Base-by-base conservation (phyloP, 2,113 vertebrate genomes). In the Corvus moneduloides region DNA sequence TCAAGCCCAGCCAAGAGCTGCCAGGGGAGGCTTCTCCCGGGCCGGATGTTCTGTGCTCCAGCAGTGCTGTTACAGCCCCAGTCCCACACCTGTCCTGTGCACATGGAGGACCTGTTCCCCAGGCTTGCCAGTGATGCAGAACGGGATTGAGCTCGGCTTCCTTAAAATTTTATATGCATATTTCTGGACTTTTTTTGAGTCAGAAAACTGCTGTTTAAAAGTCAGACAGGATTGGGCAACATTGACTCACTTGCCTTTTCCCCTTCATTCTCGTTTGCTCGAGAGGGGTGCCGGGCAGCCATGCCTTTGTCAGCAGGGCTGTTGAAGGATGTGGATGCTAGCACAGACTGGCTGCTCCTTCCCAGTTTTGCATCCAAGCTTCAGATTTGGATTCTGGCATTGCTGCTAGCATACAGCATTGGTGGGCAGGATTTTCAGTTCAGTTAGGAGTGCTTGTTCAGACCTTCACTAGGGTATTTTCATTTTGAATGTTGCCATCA, bases 251-350 rank as follows among this genome's bases (percentile, higher is more conserved):
- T 88, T 80, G 61, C 33, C 30, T 41, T 77, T 86, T 59, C 2
- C 18, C 18, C 24, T 56, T 82, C n/a, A 28, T 90, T 46, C 67
- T 51, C 0, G 0, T 24, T 41, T 0, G 0, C 48, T 67, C 41
- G 6, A 7, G 0, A 8, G 41, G 48, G 21, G 12, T 39, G 27
- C 59, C 46, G 22, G n/a, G 71, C 48, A 74, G 23, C 48, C 0
- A 0, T 73, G 43, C 41, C 52, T 64, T 64, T 10, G 5, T 49
- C 37, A 56, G n/a, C 46, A 8, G 39, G 68, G n/a, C 46, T 33
- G 16, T 4, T 35, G 72, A 28, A 51, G 63, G 32, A 15, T 51
- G 64, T 2, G 3, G n/a, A 3, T 66, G 41, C 46, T 24, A 11
- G 43, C 66, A 46, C n/a, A 54, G 37, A 26, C 32, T 27, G 39